These are phyloP conservation scores for Lasioglossum vierecki DNA, from an alignment of 2,888 invertebrate genomes.

Conservation along the genomic window DNA sequence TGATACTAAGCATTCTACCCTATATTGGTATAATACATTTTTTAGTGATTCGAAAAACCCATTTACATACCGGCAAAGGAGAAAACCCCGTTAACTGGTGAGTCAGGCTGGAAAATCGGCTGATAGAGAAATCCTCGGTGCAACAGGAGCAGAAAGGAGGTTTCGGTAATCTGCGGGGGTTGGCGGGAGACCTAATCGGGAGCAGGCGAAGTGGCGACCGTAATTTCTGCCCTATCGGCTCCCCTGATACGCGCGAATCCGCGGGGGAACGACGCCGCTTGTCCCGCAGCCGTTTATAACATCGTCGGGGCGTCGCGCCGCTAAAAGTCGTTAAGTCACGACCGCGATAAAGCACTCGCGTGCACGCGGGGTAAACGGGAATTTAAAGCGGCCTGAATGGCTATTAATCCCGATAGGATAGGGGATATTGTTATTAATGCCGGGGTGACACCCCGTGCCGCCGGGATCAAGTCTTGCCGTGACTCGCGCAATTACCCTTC, in stretches of 20 bases:
- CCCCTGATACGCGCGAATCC: constrained; percentile 38
- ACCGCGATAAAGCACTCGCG: constrained; percentile 35
- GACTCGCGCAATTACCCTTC: constrained; percentile 35
- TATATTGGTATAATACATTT: neutral
- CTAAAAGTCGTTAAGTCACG: constrained; percentile 47
- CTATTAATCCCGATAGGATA: constrained; percentile 4
- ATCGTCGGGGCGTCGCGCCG: constrained; percentile 36
- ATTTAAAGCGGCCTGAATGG: constrained; percentile 30
- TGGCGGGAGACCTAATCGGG: neutral
- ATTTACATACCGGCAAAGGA: neutral
- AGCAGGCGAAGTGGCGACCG: neutral
- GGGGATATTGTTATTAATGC: constrained; percentile 34
- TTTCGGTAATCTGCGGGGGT: neutral
- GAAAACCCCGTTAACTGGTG: neutral
- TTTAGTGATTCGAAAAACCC: neutral
- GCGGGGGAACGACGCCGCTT: constrained; percentile 40
- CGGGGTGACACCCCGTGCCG: neutral
- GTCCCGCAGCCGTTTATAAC: constrained; percentile 43
- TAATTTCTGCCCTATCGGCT: constrained; percentile 45
- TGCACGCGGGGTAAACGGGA: constrained; percentile 23
- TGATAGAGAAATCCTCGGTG: neutral
- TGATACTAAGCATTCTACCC: neutral
- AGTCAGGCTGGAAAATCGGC: neutral
- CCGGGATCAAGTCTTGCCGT: constrained; percentile 19
- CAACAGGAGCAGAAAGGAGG: neutral